These are phyloP conservation scores for Blastobasis adustella DNA, from an alignment of 2,888 invertebrate species.

Conservation along the genomic window DNA sequence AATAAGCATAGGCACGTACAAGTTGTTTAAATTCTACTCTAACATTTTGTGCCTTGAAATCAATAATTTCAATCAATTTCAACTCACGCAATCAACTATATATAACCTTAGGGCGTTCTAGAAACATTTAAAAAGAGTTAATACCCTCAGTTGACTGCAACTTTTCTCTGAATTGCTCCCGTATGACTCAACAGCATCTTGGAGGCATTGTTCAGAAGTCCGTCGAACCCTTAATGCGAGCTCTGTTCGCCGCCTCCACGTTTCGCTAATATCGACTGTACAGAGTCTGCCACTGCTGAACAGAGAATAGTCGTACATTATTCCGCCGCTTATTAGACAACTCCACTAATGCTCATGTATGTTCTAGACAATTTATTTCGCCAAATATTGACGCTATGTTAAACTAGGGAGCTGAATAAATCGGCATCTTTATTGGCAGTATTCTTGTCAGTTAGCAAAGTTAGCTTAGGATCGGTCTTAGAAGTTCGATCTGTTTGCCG, in stretches of 20 bases:
- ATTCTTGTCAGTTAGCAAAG: conserved; percentile 13
- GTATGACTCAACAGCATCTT: conserved; percentile 47
- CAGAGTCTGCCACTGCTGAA: conserved; percentile 43
- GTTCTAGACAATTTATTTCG: conserved; percentile 42
- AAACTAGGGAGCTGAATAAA: conserved; percentile 19
- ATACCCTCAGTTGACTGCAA: no score
- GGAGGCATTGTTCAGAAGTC: conserved; percentile 51
- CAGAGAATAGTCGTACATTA: conserved; percentile 37
- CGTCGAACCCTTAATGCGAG: conserved; percentile 48
- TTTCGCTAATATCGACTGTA: conserved; percentile 58
- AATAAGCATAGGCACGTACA: no score
- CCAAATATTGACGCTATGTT: conserved; percentile 34
- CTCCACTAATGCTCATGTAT: conserved; percentile 38
- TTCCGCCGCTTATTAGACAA: conserved; percentile 40
- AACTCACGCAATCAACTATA: no score
- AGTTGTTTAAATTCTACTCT: no score
- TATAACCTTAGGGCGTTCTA: no score
- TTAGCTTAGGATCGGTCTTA: conserved; percentile 38
- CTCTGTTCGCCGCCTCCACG: conserved; percentile 30
- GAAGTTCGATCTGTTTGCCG: conserved; percentile 34
- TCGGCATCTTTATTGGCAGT: conserved; percentile 14
- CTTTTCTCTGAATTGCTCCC: conserved; percentile 13
- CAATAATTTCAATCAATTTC: no score
- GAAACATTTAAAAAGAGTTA: no score
- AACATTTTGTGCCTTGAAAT: no score